Evolutionary conservation across 2,888 invertebrate species (phyloP), one percentile per base, ranked within the genome.

Genomic region (Dasypogon diadema): DNA sequence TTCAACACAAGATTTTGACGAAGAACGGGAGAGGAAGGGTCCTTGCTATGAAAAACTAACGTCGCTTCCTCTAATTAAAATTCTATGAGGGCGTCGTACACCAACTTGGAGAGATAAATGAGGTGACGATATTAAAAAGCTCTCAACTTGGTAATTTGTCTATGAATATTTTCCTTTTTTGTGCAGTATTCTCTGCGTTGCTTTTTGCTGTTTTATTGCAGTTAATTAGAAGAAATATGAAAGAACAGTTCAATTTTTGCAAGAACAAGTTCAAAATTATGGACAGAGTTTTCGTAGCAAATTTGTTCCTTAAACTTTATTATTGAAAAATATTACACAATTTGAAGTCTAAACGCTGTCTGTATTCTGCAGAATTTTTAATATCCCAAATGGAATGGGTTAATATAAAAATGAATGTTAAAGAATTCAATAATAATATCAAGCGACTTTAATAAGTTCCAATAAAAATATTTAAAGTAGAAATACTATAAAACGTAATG

Each of bases 81-180:
- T 77, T 77, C 77, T 77, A 77, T 75, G 74, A 75, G 63, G 75
- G 75, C 75, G 51, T 68, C 75, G 75, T 68, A 75, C 77, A 77
- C 77, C 75, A 77, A 74, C 65, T 75, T 56, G 77, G 68, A 65
- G 77, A 77, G 77, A 77, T 75, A 77, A 77, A 77, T 77, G 77
- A 77, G 75, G 77, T 77, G 77, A 77, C 77, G 77, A 77, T 77
- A 77, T 77, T 77, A 77, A 75, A 73, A 68, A 76, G 77, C 77
- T 68, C 73, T 73, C 77, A 58, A 75, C 77, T 77, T 77, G 77
- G 77, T 77, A 77, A 77, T 77, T 77, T 77, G 77, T 77, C 77
- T 74, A 77, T 77, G 77, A 77, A 77, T 77, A 77, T 77, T 77
- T 77, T 74, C 75, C 68, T 74, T 77, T 75, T 75, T 77, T 75